phyloP scores from a whole-genome alignment of 2,113 vertebrate genomes.

The Psittacara wagleri region DNA sequence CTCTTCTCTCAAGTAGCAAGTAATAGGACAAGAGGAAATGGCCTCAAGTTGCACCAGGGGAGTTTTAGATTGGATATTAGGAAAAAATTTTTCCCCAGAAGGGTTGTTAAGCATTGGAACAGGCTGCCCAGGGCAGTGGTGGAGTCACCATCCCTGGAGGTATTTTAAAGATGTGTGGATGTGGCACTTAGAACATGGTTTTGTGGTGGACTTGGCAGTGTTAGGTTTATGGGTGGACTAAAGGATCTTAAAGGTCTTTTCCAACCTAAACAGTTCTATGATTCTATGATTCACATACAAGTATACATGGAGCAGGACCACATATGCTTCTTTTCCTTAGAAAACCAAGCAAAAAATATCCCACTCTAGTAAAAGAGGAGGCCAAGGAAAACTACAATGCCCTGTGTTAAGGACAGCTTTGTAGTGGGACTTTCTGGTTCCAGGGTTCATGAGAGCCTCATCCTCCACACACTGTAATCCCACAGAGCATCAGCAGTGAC shows the following conservation, averaged over 20 bases:
- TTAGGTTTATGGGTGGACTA: neutral
- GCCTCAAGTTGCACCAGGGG: neutral
- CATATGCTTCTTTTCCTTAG: neutral
- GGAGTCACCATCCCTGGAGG: neutral
- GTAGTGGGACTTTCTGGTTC: neutral
- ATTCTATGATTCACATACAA: neutral
- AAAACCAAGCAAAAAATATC: neutral
- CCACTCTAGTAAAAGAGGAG: neutral
- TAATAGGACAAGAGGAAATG: neutral
- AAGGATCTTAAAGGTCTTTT: neutral
- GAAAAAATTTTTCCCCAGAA: neutral
- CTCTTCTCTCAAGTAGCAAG: neutral
- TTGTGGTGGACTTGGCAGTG: neutral
- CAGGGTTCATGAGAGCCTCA: neutral
- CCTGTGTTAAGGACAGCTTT: neutral
- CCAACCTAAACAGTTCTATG: neutral
- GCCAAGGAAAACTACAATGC: neutral
- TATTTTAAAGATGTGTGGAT: neutral
- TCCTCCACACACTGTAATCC: neutral
- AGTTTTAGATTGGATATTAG: neutral
- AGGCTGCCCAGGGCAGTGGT: neutral
- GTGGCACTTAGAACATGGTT: neutral
- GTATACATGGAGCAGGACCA: neutral
- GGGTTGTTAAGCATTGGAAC: neutral
- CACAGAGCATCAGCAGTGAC: neutral